A percentile compares a stretch with the other conserved stretches of the same genome.
phyloP scores from a whole-genome alignment of 1,140 invertebrate species.

The Papilio glaucus region DNA sequence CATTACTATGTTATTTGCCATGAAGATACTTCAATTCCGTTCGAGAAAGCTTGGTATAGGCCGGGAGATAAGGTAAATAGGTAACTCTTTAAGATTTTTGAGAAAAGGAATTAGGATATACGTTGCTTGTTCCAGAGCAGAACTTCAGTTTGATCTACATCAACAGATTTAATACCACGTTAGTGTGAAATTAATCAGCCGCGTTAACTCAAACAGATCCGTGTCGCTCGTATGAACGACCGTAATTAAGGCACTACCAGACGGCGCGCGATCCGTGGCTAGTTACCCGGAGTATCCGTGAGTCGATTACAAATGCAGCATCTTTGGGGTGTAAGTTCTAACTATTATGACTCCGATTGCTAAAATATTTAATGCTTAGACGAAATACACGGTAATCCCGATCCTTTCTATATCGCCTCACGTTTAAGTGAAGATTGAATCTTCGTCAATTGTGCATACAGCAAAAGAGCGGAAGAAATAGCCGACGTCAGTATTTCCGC shows the following conservation, averaged over 20 bases:
- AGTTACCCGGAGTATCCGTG: not conserved
- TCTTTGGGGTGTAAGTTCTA: not conserved
- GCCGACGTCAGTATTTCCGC: too few species aligned
- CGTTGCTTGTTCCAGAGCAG: not conserved
- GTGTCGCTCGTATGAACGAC: conserved; percentile 4
- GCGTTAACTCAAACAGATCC: conserved; percentile 11
- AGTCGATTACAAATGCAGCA: not conserved
- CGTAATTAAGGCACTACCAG: not conserved
- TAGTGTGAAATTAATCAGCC: not conserved
- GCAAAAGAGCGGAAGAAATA: too few species aligned
- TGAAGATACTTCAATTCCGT: too few species aligned
- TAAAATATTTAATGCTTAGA: not conserved
- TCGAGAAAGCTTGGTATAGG: too few species aligned
- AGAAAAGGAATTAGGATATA: not conserved
- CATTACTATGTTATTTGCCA: too few species aligned
- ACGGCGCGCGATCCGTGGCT: not conserved
- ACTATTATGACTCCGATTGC: not conserved
- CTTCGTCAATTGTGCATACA: too few species aligned
- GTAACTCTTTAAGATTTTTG: not conserved
- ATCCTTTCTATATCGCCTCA: too few species aligned
- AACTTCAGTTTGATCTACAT: not conserved
- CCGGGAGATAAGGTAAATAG: too few species aligned
- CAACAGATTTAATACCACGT: not conserved
- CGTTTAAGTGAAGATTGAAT: too few species aligned
- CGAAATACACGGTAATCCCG: not conserved